Evolutionary conservation across 1,140 invertebrate genomes (phyloP), one percentile per base, ranked within the genome.

Genomic region (Coelopa frigida): DNA sequence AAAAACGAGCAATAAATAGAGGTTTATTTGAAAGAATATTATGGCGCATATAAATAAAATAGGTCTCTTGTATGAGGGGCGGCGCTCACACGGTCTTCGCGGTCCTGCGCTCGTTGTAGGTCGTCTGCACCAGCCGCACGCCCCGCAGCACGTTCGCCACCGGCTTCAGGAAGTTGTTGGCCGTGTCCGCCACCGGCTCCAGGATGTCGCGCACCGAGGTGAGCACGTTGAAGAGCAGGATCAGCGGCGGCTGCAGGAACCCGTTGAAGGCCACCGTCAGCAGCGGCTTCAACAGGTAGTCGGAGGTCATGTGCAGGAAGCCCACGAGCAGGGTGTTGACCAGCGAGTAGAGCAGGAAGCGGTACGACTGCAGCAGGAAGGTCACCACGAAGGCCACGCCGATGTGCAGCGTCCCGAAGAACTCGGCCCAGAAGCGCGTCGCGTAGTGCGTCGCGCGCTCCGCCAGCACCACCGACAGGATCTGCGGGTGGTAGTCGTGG

Each of bases 281-380:
- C 14, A 76, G 58, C 2, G 82, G 82, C 61, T 83, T 84, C 29
- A 84, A 54, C 44, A 80, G 71, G 54, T 81, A 80, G 63, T 84
- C 82, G 1, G 79, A 77, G n/a, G 73, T 54, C 42, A 81, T 56
- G 56, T 82, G 79, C 4, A 83, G 54, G 3, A 79, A 51, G 8
- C 80, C 80, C 23, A 81, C 72, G 2, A 76, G 71, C 11, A 82
- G 48, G 0, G 79, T 76, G 35, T 80, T 72, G 5, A 81, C 38
- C 27, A 80, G 51, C 35, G 76, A 78, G 48, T 73, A 75, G 3
- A 82, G 61, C 1, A 78, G 26, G 46, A 80, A 83, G 14, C 65
- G 52, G 33, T 68, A 68, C 3, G 76, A 54, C 55, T 82, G 81
- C 15, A 83, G 59, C 20, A 81, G 52, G 49, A 82, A 80, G n/a